A percentile compares a stretch with the other conserved stretches of the same genome.
Evolutionary conservation across 1,140 invertebrate species (phyloP).

Genomic region (Trachelipus rathkii): DNA sequence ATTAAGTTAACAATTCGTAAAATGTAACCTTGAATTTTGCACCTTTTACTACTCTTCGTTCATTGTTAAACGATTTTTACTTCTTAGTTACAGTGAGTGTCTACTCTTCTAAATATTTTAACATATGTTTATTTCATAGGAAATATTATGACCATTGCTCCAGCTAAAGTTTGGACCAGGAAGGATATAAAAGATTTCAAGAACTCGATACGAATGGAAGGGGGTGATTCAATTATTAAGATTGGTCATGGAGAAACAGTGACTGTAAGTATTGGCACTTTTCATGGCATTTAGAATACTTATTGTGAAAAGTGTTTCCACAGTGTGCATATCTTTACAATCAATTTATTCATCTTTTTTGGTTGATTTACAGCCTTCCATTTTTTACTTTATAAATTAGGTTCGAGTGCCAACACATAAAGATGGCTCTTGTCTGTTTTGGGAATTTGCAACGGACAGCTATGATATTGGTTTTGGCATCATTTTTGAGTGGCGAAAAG

Average conservation of each 20-base stretch:
- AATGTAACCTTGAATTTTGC: too few species aligned
- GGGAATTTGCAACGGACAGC: slow-evolving; percentile 98
- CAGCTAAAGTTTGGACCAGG: slow-evolving; percentile 91
- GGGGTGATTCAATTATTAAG: slow-evolving; percentile 87
- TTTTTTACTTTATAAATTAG: slow-evolving; percentile 47
- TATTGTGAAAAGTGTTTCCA: too few species aligned
- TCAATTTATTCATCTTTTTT: background rate
- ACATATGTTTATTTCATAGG: slow-evolving; percentile 17
- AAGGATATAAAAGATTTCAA: slow-evolving; percentile 90
- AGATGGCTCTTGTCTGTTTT: slow-evolving; percentile 90
- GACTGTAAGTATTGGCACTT: slow-evolving; percentile 59
- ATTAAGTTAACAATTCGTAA: too few species aligned
- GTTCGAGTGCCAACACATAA: slow-evolving; percentile 94
- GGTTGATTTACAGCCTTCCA: background rate
- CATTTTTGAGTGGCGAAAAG: slow-evolving; percentile 96
- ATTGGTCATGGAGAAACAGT: slow-evolving; percentile 96
- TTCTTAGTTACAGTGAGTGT: too few species aligned
- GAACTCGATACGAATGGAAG: slow-evolving; percentile 74
- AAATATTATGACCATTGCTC: slow-evolving; percentile 55
- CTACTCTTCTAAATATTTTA: too few species aligned
- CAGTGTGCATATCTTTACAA: background rate
- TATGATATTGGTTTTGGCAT: slow-evolving; percentile 99
- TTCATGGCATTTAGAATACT: too few species aligned
- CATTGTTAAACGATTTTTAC: too few species aligned
- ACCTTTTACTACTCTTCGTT: too few species aligned